A percentile compares a stretch with the other conserved stretches of the same genome.
Evolutionary conservation across 2,797 vertebrate genomes (phyloP).

Genomic region (Syngnathus rostellatus): DNA sequence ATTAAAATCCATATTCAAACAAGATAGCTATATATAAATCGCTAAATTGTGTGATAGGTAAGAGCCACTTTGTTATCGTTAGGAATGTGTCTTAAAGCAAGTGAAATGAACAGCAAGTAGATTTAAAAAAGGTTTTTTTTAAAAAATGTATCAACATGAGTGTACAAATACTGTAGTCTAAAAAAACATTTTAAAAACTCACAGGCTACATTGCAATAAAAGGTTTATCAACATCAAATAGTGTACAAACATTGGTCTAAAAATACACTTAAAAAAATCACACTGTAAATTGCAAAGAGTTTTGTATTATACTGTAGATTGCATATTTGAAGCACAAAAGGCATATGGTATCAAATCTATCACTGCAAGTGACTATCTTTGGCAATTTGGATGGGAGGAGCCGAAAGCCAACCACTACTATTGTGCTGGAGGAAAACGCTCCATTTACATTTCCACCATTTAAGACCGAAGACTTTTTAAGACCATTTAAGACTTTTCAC

Average conservation of each 20-base stretch:
- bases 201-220: no score
- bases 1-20: background rate
- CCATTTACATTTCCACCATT: background rate
- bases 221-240: background rate
- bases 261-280: background rate
- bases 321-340: background rate
- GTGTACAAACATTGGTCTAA: background rate
- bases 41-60: no score
- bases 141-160: background rate
- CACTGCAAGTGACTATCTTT: background rate
- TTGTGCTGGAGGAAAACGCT: background rate
- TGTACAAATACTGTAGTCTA: background rate
- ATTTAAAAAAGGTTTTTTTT: background rate
- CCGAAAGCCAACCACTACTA: background rate
- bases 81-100: background rate
- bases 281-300: background rate
- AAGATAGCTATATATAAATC: background rate
- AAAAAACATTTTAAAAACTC: background rate
- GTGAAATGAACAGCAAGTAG: background rate
- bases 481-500: no score
- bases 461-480: background rate
- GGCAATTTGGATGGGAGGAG: background rate
- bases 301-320: background rate
- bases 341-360: background rate
- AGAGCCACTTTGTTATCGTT: no score